phyloP scores from a whole-genome alignment of 1,140 invertebrate species.

The Drosophila ironensis region DNA sequence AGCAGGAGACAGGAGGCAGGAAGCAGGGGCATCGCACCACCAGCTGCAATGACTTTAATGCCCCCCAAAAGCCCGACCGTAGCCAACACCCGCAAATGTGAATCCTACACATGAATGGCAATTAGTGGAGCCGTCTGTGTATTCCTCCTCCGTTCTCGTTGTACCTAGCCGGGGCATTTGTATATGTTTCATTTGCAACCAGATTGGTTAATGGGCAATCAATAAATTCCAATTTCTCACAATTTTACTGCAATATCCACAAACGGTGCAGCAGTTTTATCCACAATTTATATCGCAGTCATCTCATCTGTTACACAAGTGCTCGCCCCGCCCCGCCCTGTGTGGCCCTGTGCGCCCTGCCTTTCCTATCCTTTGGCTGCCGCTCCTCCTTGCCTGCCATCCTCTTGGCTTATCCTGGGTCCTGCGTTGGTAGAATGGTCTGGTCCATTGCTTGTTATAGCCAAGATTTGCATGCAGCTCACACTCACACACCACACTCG shows the following conservation, averaged over 20 bases:
- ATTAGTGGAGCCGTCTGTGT: slow-evolving; percentile 26
- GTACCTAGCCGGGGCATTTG: neutral
- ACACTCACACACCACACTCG: slow-evolving; percentile 27
- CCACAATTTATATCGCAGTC: slow-evolving; percentile 76
- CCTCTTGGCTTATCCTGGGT: too few relatives aligned
- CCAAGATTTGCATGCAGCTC: slow-evolving; percentile 77
- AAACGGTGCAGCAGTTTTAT: slow-evolving; percentile 75
- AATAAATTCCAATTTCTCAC: slow-evolving; percentile 80
- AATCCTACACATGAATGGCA: slow-evolving; percentile 13
- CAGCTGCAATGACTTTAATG: too few relatives aligned
- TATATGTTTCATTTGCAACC: slow-evolving; percentile 14
- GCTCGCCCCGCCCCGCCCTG: slow-evolving; percentile 14
- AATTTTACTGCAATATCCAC: slow-evolving; percentile 79
- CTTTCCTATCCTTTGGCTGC: too few relatives aligned
- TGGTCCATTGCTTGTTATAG: slow-evolving; percentile 62
- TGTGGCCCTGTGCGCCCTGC: slow-evolving; percentile 12
- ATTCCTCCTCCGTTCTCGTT: slow-evolving; percentile 22
- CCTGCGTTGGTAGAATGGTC: too few relatives aligned
- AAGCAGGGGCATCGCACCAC: too few relatives aligned
- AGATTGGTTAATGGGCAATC: slow-evolving; percentile 80
- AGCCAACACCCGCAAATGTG: too few relatives aligned
- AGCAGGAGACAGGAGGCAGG: too few relatives aligned
- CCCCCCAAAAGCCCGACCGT: too few relatives aligned
- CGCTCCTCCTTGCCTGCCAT: slow-evolving; percentile 14
- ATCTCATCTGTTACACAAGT: slow-evolving; percentile 76